Conservation (phyloP, 2,113 vertebrate genomes). For the Myotis lucifugus region DNA sequence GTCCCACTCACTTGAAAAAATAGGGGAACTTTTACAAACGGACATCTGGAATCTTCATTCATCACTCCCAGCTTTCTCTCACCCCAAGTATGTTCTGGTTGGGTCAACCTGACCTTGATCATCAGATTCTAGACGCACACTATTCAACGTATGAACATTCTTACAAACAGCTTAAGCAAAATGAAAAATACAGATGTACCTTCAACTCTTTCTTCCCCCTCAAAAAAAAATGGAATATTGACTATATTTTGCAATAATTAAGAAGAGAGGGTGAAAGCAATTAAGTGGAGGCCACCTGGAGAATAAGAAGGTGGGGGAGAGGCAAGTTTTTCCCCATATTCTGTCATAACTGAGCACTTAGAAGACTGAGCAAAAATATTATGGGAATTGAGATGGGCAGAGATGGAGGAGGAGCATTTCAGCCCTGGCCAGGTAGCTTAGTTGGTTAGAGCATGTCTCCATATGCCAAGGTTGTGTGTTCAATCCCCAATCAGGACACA, state of each 20-base stretch:
- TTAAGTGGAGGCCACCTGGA: neutral
- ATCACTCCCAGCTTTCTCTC: neutral
- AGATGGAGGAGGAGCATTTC: neutral
- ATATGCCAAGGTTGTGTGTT: too few species aligned
- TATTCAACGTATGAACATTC: neutral
- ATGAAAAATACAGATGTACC: neutral
- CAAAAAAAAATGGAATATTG: neutral
- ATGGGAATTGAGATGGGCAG: neutral
- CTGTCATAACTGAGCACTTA: neutral
- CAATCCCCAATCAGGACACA: neutral
- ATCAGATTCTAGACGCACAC: neutral
- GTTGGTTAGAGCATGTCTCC: neutral
- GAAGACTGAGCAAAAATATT: neutral
- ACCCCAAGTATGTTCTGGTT: neutral
- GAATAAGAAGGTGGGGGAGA: neutral
- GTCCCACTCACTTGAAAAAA: neutral
- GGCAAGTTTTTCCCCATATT: neutral
- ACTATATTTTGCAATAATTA: neutral
- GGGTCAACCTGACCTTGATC: neutral
- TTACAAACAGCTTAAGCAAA: neutral
- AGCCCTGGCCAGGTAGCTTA: neutral
- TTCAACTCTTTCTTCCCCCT: neutral
- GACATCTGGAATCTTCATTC: neutral
- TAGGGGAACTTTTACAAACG: neutral
- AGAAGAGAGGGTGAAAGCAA: slow-evolving; percentile 1